These are phyloP conservation scores for Pogona vitticeps DNA, from an alignment of 2,113 vertebrate species.

Conservation along the genomic window DNA sequence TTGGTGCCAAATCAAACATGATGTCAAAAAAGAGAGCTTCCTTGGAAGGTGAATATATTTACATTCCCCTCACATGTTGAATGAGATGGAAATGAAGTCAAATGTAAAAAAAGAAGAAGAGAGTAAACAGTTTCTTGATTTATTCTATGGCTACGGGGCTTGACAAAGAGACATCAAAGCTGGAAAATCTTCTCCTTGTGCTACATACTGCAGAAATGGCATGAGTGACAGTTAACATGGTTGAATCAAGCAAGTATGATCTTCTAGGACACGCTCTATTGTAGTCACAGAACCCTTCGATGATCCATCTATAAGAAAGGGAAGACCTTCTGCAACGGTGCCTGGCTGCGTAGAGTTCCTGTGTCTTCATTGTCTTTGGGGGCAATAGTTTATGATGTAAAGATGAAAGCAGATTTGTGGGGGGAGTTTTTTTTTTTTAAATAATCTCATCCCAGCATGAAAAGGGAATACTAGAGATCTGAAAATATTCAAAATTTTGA, in stretches of 20 bases:
- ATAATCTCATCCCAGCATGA: too few relatives aligned
- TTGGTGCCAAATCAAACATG: constrained; percentile 50
- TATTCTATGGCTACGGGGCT: constrained; percentile 44
- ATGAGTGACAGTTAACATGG: constrained; percentile 16
- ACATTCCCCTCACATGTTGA: constrained; percentile 50
- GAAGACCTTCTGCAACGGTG: neutral
- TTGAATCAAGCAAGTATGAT: neutral
- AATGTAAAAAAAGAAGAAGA: constrained; percentile 34
- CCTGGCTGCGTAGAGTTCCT: neutral
- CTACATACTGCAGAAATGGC: neutral
- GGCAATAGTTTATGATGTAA: too few relatives aligned
- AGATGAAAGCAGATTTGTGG: too few relatives aligned
- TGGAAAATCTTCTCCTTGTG: constrained; percentile 38
- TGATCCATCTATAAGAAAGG: neutral
- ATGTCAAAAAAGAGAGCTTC: constrained; percentile 48
- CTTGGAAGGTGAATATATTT: constrained; percentile 60
- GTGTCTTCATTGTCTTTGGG: too few relatives aligned
- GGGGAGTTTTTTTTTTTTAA: too few relatives aligned
- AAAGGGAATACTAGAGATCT: too few relatives aligned
- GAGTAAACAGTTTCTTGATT: constrained; percentile 55
- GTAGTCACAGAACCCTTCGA: neutral
- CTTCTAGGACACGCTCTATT: neutral
- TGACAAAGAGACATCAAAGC: constrained; percentile 36
- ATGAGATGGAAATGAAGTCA: constrained; percentile 54
- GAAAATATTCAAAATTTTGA: too few relatives aligned